Evolutionary conservation across 1,140 invertebrate species (phyloP).

Genomic region (Lucilia sericata): DNA sequence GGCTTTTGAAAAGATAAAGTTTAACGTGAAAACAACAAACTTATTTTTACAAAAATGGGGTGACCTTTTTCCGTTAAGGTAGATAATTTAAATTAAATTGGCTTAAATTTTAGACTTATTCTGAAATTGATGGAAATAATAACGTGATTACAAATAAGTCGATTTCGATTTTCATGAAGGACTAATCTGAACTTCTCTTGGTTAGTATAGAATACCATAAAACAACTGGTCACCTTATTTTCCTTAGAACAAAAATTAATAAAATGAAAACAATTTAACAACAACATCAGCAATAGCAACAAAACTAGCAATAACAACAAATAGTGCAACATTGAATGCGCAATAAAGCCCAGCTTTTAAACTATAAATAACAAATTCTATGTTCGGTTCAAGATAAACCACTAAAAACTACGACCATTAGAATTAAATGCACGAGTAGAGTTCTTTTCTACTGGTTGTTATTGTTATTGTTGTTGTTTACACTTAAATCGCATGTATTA

Average conservation of each 20-base stretch:
- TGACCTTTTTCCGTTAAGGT: constrained; percentile 10
- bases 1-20: constrained; percentile 32
- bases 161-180: no score
- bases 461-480: not conserved
- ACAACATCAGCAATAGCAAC: not conserved
- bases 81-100: not conserved
- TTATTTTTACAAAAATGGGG: constrained; percentile 18
- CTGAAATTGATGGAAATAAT: no score
- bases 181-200: no score
- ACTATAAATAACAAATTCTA: constrained; percentile 30
- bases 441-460: not conserved
- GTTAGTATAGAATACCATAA: no score
- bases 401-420: not conserved
- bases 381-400: constrained; percentile 36
- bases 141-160: no score
- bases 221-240: not conserved
- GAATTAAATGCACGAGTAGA: not conserved
- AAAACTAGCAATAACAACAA: constrained; percentile 9
- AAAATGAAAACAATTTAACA: not conserved
- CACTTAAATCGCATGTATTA: not conserved
- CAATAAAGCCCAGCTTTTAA: constrained; percentile 34
- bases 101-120: no score
- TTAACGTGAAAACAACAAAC: constrained; percentile 26
- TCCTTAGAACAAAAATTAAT: not conserved
- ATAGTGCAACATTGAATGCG: constrained; percentile 34